Base-by-base conservation (phyloP, 2,888 invertebrate genomes). In the Coelogynopora nodosa region DNA sequence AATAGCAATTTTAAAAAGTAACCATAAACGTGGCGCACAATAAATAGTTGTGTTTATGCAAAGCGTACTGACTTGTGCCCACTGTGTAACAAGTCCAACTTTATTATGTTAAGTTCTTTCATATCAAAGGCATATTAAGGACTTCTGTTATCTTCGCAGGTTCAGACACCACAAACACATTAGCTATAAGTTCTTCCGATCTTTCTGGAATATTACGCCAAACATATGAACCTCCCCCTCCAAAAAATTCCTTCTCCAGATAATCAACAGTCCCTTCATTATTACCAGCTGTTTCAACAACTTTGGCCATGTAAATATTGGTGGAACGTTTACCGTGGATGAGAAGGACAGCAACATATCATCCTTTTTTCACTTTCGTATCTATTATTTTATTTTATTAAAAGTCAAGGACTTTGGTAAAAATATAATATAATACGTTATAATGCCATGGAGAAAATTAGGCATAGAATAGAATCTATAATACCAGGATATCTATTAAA, bases 161-260 rank as follows among this genome's bases (percentile, higher is more conserved):
- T 23, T 74, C 74, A 74, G 74, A 74, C 23, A 74, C 74, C 18
- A 74, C 18, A 74, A 74, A 74, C 74, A 74, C 74, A 74, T 74
- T 74, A 23, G 74, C 27, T 23, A 74, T 74, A 74, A 26, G 23
- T 74, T 74, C 27, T 23, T 74, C 74, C 74, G 74, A 74, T 74
- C 74, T 74, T 74, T 74, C 74, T 74, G 74, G 74, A 5, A 74
- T 74, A 23, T 74, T 26, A 74, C 74, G 74, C 74, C 74, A 74
- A 23, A 74, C 74, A 74, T 74, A 74, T 74, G 74, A 13, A 13
- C 74, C 74, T 13, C 74, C 74, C 2, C 5, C 5, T 74, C 74
- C 74, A n/a, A n/a, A n/a, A n/a, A n/a, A n/a, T n/a, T n/a, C n/a
- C 74, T 23, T 74, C 74, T 74, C 74, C 23, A 74, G 74, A 74